A percentile compares a stretch with the other conserved stretches of the same genome.
Conservation (phyloP, 2,797 vertebrate genomes). For the Remorina albescens region DNA sequence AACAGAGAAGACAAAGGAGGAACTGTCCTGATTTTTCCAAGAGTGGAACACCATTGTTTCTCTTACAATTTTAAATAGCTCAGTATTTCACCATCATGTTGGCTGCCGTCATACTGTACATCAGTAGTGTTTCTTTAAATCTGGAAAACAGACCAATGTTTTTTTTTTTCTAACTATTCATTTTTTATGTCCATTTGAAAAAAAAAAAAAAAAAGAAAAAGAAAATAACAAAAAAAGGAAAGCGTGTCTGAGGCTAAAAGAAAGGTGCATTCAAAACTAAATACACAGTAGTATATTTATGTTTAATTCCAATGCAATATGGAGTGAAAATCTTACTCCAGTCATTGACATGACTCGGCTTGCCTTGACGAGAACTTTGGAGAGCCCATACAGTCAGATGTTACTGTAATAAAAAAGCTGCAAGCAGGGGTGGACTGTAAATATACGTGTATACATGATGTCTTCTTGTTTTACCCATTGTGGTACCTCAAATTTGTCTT, state of each 20-base stretch:
- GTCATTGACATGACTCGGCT: slow-evolving; percentile 74
- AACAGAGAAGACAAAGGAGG: slow-evolving; percentile 70
- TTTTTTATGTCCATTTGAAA: slow-evolving; percentile 78
- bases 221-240: slow-evolving; percentile 39
- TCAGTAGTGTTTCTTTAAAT: slow-evolving; percentile 89
- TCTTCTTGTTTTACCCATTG: slow-evolving; percentile 89
- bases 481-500: slow-evolving; percentile 94
- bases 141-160: slow-evolving; percentile 85
- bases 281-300: slow-evolving; percentile 82
- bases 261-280: slow-evolving; percentile 77
- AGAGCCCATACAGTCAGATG: slow-evolving; percentile 84
- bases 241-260: slow-evolving; percentile 60
- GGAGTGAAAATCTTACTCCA: slow-evolving; percentile 74
- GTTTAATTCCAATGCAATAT: slow-evolving; percentile 83
- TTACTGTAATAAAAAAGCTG: slow-evolving; percentile 87
- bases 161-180: slow-evolving; percentile 76
- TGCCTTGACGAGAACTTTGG: slow-evolving; percentile 81
- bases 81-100: slow-evolving; percentile 92
- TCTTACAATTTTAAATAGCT: slow-evolving; percentile 89
- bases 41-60: slow-evolving; percentile 85
- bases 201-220: slow-evolving; percentile 46
- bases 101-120: slow-evolving; percentile 86
- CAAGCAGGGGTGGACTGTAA: slow-evolving; percentile 91
- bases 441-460: slow-evolving; percentile 89
- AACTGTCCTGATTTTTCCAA: slow-evolving; percentile 68